phyloP scores from a whole-genome alignment of 2,797 vertebrate genomes.

The Paramormyrops hopkinsi region DNA sequence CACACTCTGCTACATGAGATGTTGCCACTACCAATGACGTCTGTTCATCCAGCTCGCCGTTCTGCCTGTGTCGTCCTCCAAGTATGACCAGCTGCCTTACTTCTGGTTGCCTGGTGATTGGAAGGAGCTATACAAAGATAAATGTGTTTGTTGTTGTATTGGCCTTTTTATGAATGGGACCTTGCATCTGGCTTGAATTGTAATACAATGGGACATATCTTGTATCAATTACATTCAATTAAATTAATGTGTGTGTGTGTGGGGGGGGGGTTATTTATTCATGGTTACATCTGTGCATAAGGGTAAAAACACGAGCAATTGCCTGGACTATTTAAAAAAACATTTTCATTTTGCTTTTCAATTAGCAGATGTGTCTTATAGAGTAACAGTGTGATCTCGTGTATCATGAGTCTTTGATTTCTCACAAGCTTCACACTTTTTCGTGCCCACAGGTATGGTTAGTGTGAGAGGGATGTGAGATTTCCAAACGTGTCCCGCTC shows the following conservation, averaged over 20 bases:
- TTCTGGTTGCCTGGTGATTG: too few species aligned
- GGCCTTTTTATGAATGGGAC: neutral
- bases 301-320: neutral
- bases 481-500: neutral
- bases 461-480: neutral
- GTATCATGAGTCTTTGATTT: neutral
- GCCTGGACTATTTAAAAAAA: neutral
- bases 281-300: neutral
- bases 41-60: too few species aligned
- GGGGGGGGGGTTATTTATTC: neutral
- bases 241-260: neutral
- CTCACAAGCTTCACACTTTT: neutral
- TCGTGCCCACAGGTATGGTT: neutral
- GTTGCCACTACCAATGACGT: too few species aligned
- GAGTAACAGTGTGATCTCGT: neutral
- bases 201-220: neutral
- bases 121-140: too few species aligned
- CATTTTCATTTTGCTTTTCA: neutral
- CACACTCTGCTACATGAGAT: too few species aligned
- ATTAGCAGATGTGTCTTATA: neutral
- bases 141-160: too few species aligned
- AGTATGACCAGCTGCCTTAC: too few species aligned
- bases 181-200: neutral
- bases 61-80: too few species aligned
- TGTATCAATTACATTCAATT: neutral